phyloP scores from a whole-genome alignment of 2,797 vertebrate species.

The Geotrypetes seraphini region DNA sequence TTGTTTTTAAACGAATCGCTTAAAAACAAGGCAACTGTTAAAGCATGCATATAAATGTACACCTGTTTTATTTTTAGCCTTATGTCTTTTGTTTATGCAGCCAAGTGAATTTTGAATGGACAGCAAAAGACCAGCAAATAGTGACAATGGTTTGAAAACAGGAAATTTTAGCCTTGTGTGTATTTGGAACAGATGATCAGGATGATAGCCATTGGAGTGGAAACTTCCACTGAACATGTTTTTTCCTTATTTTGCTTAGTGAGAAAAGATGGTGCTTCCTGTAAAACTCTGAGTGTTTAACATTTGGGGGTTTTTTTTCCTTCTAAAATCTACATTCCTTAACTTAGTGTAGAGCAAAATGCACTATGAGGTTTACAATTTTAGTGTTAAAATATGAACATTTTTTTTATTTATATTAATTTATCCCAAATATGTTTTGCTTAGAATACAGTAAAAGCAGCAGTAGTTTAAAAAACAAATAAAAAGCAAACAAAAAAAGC shows the following conservation, averaged over 20 bases:
- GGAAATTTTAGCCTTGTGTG: conserved; percentile 92
- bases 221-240: conserved; percentile 89
- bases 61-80: conserved; percentile 36
- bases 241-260: conserved; percentile 67
- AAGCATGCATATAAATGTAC: conserved; percentile 16
- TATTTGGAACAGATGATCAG: conserved; percentile 90
- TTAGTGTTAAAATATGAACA: no score
- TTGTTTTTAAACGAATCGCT: no score
- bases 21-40: no score
- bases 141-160: conserved; percentile 95
- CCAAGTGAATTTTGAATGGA: conserved; percentile 66
- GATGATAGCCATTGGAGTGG: conserved; percentile 93
- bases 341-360: no score
- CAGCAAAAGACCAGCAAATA: conserved; percentile 57
- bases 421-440: no score
- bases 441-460: no score
- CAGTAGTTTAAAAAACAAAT: no score
- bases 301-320: background rate
- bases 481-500: no score
- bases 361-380: no score
- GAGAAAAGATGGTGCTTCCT: conserved; percentile 74
- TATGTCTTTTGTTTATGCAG: conserved; percentile 54
- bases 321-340: no score
- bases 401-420: no score
- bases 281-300: conserved; percentile 55